Base-by-base conservation (phyloP, 2,888 invertebrate species). In the Cyclophora punctaria region DNA sequence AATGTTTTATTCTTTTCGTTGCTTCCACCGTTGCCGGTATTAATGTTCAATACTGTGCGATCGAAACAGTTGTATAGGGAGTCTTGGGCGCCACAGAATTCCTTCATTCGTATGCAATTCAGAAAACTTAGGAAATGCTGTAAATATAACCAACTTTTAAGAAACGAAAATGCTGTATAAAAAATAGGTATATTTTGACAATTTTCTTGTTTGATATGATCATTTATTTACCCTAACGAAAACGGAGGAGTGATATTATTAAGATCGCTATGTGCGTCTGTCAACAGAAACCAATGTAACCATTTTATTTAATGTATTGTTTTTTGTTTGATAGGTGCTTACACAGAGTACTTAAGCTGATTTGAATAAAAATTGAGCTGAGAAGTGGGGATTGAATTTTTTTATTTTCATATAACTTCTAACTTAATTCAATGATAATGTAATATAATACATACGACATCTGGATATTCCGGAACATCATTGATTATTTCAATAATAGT, bases 61-160 rank as follows among this genome's bases (percentile, higher is more conserved):
- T 96, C 95, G 77, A 96, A 95, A 78, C 94, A 96, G 76, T 95
- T 94, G 82, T 92, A 94, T 49, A 94, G 89, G 69, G 92, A 96
- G 67, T 94, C 95, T 69, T 94, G 89, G 4, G 93, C 95, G 37
- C 93, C 96, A 67, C 95, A 95, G 71, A 94, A 96, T 75, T 98
- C 98, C 64, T 94, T 94, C 44, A 96, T 92, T 34, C 98, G 90
- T 55, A 98, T 83, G 70, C 94, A 95, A 80, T 98, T 98, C 71
- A 98, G 85, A 74, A 96, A 98, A 68, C 95, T 96, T 43, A 98
- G 89, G 72, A 95, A 98, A 85, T 98, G 96, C 95, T 96, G 83
- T 55, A 91, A 91, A 49, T 41, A 50, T 7, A 44, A 20, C 20
- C 20, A 20, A 20, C 20, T 20, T 20, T 20, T 20, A 20, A 20